Evolutionary conservation across 2,113 vertebrate genomes (phyloP).

Genomic region (Anser brachyrhynchus): DNA sequence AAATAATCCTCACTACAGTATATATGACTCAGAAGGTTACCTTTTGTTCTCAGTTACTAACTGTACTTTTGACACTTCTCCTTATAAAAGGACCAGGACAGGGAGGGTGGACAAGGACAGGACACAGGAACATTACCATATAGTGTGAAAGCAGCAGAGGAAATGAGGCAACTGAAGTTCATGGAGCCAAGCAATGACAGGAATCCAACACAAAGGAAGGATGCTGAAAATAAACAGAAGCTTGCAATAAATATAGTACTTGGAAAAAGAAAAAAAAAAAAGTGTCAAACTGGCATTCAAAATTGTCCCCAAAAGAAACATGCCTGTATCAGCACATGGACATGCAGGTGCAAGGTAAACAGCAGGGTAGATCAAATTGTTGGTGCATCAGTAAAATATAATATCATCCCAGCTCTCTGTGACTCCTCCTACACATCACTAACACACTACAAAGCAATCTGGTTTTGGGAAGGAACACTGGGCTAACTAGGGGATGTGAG

Average conservation of each 20-base stretch:
- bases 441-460: neutral
- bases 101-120: neutral
- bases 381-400: neutral
- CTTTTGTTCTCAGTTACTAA: constrained; percentile 19
- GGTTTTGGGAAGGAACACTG: neutral
- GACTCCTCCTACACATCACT: neutral
- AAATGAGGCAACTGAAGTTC: constrained; percentile 47
- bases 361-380: neutral
- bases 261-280: neutral
- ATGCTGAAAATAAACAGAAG: constrained; percentile 22
- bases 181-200: neutral
- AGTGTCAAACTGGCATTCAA: neutral
- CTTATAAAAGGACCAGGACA: neutral
- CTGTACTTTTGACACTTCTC: neutral
- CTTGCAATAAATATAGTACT: constrained; percentile 25
- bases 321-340: neutral
- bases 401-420: neutral
- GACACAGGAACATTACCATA: neutral
- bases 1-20: neutral
- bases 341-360: neutral
- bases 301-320: neutral
- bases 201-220: constrained; percentile 50
- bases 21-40: neutral
- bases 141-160: neutral
- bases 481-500: no score